Evolutionary conservation across 2,797 vertebrate species (phyloP), one percentile per base, ranked within the genome.

Genomic region (Todus mexicanus): DNA sequence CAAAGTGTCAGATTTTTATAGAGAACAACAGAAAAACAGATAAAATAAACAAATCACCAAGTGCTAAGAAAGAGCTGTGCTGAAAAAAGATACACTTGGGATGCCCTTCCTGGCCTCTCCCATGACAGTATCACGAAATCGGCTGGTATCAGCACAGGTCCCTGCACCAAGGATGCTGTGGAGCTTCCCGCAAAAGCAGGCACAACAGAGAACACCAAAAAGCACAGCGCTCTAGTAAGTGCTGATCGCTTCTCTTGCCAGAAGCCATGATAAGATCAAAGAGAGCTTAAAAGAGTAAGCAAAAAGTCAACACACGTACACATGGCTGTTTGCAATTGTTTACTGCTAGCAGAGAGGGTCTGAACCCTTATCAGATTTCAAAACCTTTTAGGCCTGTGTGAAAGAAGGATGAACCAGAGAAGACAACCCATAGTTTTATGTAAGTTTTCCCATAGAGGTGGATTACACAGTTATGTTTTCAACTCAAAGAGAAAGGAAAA

Each of bases 111-210:
- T 33, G 19, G 45, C 38, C 61, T 64, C 33, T 61, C 7, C 23
- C 2, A 0, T 12, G n/a, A 2, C 6, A 1, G 38, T 26, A 12
- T 43, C 51, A 3, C 5, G 57, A 84, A 89, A 47, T 26, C 35
- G 31, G 12, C 31, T 1, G 2, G 5, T 20, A 53, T 25, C 3
- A 1, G 18, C 22, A 12, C 1, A 0, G 45, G 12, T 74, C 56
- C 78, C 38, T 25, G n/a, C 68, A 31, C 20, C 50, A 47, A 27
- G 21, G 16, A 71, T 8, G 6, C 61, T 22, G 16, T 10, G 1
- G 31, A 90, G 60, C 51, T 51, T 51, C 56, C 57, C 3, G 10
- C 12, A 31, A 54, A 50, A 85, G 51, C 51, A 38, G 19, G 18
- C 25, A 14, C 38, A 53, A 20, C 65, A 38, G 25, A 45, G 51